Evolutionary conservation across 30 jellyfish, hydroid and myxozoan genomes (phyloP).

Genomic region (Aurelia sp.): DNA sequence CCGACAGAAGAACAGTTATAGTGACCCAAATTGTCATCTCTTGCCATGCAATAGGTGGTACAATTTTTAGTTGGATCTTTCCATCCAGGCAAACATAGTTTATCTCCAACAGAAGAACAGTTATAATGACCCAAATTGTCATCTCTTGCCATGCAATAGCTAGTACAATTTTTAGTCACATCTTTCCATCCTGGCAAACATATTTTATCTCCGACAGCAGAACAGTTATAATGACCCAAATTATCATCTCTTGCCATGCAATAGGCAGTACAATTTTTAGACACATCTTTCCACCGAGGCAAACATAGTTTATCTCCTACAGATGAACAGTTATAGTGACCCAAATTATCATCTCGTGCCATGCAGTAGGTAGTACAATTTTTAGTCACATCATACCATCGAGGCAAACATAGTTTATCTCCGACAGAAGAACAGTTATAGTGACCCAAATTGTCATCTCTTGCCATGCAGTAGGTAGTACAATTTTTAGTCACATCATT

Average conservation of each 20-base stretch:
- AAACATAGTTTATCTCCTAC: too few relatives aligned
- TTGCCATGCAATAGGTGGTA: conserved; percentile 27
- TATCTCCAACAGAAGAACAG: conserved; percentile 49
- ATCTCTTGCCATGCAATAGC: background rate
- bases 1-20: conserved; percentile 17
- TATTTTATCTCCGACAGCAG: conserved; percentile 33
- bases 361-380: conserved; percentile 42
- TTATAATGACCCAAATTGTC: conserved; percentile 66
- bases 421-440: conserved; percentile 53
- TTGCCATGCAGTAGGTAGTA: conserved; percentile 32
- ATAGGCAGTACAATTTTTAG: too few relatives aligned
- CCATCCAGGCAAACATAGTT: conserved; percentile 78
- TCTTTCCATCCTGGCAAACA: conserved; percentile 80
- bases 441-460: conserved; percentile 68
- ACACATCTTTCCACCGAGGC: too few relatives aligned
- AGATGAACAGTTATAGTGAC: too few relatives aligned
- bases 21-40: conserved; percentile 69
- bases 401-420: conserved; percentile 54
- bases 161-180: background rate
- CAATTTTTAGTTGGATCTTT: too few relatives aligned
- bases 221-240: background rate
- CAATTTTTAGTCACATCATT: conserved; percentile 2
- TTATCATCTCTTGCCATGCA: too few relatives aligned
- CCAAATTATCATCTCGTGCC: too few relatives aligned
- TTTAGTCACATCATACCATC: conserved; percentile 52